Base-by-base conservation (phyloP, 1,140 invertebrate genomes). In the Glossosoma conforme region DNA sequence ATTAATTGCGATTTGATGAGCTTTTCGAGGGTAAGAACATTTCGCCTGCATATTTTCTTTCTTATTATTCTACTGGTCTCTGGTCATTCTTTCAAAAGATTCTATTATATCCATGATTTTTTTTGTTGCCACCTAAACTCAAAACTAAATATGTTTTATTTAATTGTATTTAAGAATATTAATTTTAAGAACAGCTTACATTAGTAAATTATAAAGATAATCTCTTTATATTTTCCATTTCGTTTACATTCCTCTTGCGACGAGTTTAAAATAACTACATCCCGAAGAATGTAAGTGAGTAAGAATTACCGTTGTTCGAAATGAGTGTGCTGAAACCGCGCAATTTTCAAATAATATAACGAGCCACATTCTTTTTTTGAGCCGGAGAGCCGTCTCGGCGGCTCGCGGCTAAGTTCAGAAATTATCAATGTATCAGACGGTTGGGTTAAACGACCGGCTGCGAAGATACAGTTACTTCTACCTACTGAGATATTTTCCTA, bases 401-500 rank as follows among this genome's bases (percentile, higher is more conserved):
- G 20, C 17, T 17, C 17, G 20, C 15, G 14, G 2, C 25, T 14
- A 28, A 33, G 37, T 22, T 43, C 19, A 43, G 30, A 35, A 42
- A 44, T 36, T 42, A 18, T 17, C 48, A 28, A 32, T 32, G 36
- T 44, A 44, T 51, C 48, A 51, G 48, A 44, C 44, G 24, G 48
- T 44, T 44, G 48, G 50, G 55, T 57, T 57, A 57, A 52, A 57
- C 49, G 55, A 57, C 55, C 55, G 48, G 22, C 55, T 57, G 22
- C 15, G 42, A 33, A 57, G 44, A 40, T 57, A 57, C 55, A 57
- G 55, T 57, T 57, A 57, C 45, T 48, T 42, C 44, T 56, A 57
- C 55, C 41, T 52, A 57, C 41, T 57, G 55, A 57, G 50, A 57
- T 57, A 57, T 57, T 57, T 57, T 47, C 55, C 40, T 42, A 42